Percentiles rank a stretch among this genome's conserved stretches.
Evolutionary conservation across 2,797 vertebrate species (phyloP).

Genomic region (Pangasius krempfi): DNA sequence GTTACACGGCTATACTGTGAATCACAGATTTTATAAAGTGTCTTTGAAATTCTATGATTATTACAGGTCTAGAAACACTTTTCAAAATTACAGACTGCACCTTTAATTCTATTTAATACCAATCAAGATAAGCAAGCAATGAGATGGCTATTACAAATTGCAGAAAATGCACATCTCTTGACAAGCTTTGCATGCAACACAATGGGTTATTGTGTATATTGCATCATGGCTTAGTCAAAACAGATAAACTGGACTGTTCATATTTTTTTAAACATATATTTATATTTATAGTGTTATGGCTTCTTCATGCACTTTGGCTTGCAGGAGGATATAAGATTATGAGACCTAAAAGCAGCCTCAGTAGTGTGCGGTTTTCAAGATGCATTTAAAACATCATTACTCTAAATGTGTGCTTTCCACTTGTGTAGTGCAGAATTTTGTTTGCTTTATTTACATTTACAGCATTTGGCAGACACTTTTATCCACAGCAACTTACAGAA

Average conservation of each 20-base stretch:
- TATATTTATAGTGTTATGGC: background rate
- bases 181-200: background rate
- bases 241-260: background rate
- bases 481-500: background rate
- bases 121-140: background rate
- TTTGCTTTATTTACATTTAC: constrained; percentile 13
- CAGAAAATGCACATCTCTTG: background rate
- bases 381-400: background rate
- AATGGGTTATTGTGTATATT: background rate
- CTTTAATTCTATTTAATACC: background rate
- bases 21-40: background rate
- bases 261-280: background rate
- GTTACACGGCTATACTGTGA: background rate
- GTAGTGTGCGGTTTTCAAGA: constrained; percentile 21
- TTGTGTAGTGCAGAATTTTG: background rate
- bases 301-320: background rate
- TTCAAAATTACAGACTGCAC: background rate
- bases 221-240: background rate
- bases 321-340: background rate
- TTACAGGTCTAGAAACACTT: background rate
- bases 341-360: constrained; percentile 14
- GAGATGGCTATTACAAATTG: background rate
- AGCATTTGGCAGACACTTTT: background rate
- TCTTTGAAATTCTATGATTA: background rate
- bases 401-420: background rate